Evolutionary conservation across 2,888 invertebrate genomes (phyloP), one percentile per base, ranked within the genome.

Genomic region (Hydroisotoma schaefferi): DNA sequence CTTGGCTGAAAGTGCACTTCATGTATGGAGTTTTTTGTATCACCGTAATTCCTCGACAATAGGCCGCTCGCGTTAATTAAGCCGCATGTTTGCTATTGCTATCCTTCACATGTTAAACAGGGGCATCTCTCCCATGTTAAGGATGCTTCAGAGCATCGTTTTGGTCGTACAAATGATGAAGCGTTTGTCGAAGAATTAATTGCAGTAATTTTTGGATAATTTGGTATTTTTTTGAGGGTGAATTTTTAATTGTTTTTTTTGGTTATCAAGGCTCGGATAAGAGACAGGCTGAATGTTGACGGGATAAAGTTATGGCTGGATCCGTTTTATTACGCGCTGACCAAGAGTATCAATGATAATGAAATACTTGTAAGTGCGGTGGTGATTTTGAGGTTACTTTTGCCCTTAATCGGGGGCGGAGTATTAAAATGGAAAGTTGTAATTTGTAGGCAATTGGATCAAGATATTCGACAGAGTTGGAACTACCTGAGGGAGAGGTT

Each of bases 261-360:
- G 18, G 49, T 59, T 1, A 61, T 58, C 18, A 61, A 70, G 52
- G 72, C 72, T 20, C 55, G 69, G 2, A 22, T 88, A 15, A 80
- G 87, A 23, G 83, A 83, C 1, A 84, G 83, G 73, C 77, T 90
- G 33, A 86, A 87, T 69, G 78, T 80, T 57, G 84, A 85, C 59
- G 81, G 82, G 67, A 80, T 90, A 4, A 88, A 88, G 75, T 76
- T 90, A 60, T 90, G 90, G 90, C 80, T 86, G 70, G 79, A 83
- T 18, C 90, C 90, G 0, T 90, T 85, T 75, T 82, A 82, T 51
- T 75, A 76, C 27, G 78, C 82, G 20, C 79, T 78, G 25, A 74
- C 77, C 37, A 81, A 81, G 18, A 51, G 46, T 2, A 72, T 79
- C 55, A 78, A 78, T 43, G 80, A 81, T 40, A 71, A 72, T 8